Evolutionary conservation across 2,113 vertebrate genomes (phyloP), one percentile per base, ranked within the genome.

Genomic region (Hassar affinis): DNA sequence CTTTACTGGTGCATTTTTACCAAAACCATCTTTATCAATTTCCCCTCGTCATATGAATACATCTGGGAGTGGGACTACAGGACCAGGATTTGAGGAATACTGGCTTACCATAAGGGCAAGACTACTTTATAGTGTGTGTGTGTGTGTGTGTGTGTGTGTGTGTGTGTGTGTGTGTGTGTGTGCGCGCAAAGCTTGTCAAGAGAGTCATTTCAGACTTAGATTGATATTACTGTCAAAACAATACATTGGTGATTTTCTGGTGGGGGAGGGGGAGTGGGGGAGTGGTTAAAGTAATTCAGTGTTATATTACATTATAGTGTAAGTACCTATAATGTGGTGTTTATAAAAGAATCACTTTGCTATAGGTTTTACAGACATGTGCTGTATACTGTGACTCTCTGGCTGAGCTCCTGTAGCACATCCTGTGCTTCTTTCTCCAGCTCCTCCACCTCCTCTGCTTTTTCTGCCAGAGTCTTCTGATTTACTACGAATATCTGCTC

Each of bases 371-470:
- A 90, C 93, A 92, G 89, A 88, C 98, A 99, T 62, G 95, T 98
- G 92, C 97, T 98, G 22, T 97, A 98, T 83, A 98, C 90, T 0
- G 96, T 94, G 80, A 96, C 95, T 88, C 96, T 97, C 80, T 95
- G 91, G 89, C 96, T 96, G 93, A 99, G 97, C 11, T 96, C 95
- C 54, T 95, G 94, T 25, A 99, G 91, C 27, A 98, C 89, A 8
- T 86, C 90, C 14, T 92, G 94, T 4, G 95, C 97, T 0, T 88
- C 92, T 81, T 88, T 89, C 93, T 99, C 98, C 87, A 99, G 75
- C 66, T 92, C 87, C 4, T 91, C 90, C 89, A 98, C 81, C 89
- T 96, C 94, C 81, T 91, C 92, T 20, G 96, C 95, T 94, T 95
- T 97, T 47, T 92, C 95, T 93, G 96, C 96, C 81, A 99, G 91